Evolutionary conservation across 2,113 vertebrate species (phyloP).

Genomic region (Aspidoscelis tigris): DNA sequence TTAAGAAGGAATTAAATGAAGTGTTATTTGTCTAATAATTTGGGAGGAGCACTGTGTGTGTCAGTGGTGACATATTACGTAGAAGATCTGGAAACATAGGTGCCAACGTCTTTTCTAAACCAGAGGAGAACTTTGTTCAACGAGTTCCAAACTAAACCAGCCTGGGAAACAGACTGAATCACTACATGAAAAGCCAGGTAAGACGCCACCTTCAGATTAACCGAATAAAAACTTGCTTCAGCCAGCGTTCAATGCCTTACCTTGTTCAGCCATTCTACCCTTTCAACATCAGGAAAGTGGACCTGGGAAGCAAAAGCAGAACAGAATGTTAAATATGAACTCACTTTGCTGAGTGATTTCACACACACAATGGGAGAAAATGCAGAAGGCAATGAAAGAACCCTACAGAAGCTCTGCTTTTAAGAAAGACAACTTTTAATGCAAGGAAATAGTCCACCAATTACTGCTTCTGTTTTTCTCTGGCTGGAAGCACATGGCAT

Average conservation of each 20-base stretch:
- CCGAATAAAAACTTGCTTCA: neutral
- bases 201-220: constrained; percentile 63
- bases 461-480: neutral
- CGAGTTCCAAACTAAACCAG: constrained; percentile 2
- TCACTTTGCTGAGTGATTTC: neutral
- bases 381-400: neutral
- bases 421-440: neutral
- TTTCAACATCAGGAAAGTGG: constrained; percentile 90
- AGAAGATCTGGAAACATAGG: neutral
- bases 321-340: neutral
- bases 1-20: too few species aligned
- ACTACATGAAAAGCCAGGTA: neutral
- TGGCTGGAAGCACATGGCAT: too few species aligned
- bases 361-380: neutral
- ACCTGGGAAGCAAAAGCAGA: constrained; percentile 77
- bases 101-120: neutral
- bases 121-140: neutral
- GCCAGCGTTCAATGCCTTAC: constrained; percentile 71
- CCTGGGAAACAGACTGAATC: neutral
- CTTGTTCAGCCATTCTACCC: constrained; percentile 96
- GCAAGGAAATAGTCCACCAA: neutral
- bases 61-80: neutral
- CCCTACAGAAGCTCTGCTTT: neutral
- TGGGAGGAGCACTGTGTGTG: neutral
- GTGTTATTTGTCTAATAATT: neutral